Evolutionary conservation across 2,113 vertebrate species (phyloP), one percentile per base, ranked within the genome.

Genomic region (Beaufortia kweichowensis): DNA sequence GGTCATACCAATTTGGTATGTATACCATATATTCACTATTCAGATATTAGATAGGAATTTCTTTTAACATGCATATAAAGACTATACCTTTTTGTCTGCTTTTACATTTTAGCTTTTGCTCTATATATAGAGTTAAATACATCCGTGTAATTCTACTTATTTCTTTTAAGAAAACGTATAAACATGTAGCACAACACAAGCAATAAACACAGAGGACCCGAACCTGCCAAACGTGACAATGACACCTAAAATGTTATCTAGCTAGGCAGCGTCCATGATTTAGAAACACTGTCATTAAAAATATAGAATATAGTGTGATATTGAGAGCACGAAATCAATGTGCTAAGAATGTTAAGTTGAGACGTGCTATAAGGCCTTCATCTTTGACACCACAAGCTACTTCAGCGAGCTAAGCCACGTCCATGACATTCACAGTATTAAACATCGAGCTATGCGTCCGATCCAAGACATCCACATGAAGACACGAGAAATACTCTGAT

Each of bases 331-430:
- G n/a, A n/a, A n/a, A n/a, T n/a, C 2, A 53, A 21, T 7, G 31
- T 55, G 1, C 2, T 5, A 12, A 17, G 15, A 10, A 35, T 21
- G 3, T 23, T 24, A 23, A 15, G n/a, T 55, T 55, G 12, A 69
- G 8, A 35, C 8, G 14, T 39, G 23, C 8, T 33, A 8, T 41
- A 19, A 59, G 69, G 53, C 69, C 69, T 39, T 72, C 15, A 12
- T 72, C 35, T 53, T 72, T 43, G 68, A 57, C 68, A 59, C 33
- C 31, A 55, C 28, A 33, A 14, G 17, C 41, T 5, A 69, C 48
- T 55, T 15, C 48, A 4, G 66, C 48, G 17, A 55, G 48, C 46
- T 15, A n/a, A 57, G 15, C 21, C 23, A 72, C 69, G 23, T 43
- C 6, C 15, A n/a, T 26, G 53, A 28, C 69, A 19, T 41, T 43